Evolutionary conservation across 2,113 vertebrate species (phyloP), one percentile per base, ranked within the genome.

Genomic region (Cisticola juncidis): DNA sequence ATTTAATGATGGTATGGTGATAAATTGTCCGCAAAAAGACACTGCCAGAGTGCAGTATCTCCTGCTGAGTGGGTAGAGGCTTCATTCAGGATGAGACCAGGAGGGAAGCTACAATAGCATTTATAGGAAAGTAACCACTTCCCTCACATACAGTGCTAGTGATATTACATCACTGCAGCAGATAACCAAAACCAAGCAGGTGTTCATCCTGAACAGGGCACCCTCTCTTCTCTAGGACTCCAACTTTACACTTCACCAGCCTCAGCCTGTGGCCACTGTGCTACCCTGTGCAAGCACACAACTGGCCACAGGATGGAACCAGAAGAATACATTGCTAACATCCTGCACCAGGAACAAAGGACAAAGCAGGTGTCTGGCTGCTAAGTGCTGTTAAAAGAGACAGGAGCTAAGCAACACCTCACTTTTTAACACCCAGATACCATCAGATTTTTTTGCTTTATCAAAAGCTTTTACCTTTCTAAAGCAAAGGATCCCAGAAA

Each of bases 201-300:
- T 1, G 0, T 42, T 70, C 84, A 66, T 70, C 47, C 24, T 64
- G 31, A 88, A 66, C 35, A 31, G 0, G 5, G 42, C 31, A 65
- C 9, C 14, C n/a, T 60, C 29, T 25, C 47, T 82, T 44, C 53
- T 28, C 36, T 29, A n/a, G 50, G 35, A 77, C 48, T 81, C 44
- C 57, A 72, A 82, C 50, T 68, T 74, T 6, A 57, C 26, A 47
- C 38, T 40, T 81, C 54, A 62, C 14, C 14, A 57, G 35, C 26
- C 23, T 20, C 48, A 72, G 42, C 35, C 77, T 0, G 0, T 5
- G 8, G 26, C 13, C 18, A 40, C 28, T 81, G 11, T 47, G 45
- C 36, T 48, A 21, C 17, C 7, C 76, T 38, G 35, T 14, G 25
- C 4, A 14, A 85, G 33, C 38, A 60, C 29, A 66, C 15, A 68